Conservation (phyloP, 2,113 vertebrate species). For the Eublepharis macularius region DNA sequence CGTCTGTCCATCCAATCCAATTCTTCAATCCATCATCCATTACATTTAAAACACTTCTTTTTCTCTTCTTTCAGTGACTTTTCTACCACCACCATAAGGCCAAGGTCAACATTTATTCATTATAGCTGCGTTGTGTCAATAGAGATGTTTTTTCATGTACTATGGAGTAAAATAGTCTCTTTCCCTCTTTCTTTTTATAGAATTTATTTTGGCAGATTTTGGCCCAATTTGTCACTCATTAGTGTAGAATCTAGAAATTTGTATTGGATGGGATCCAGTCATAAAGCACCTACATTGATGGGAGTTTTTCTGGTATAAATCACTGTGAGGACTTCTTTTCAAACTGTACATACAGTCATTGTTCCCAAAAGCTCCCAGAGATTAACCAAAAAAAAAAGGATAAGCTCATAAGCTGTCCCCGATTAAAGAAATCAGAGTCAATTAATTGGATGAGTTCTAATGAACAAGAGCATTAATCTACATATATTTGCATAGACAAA, state of each 20-base stretch:
- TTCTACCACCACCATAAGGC: constrained; percentile 7
- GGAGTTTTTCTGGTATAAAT: not conserved
- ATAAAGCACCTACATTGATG: not conserved
- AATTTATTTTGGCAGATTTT: not conserved
- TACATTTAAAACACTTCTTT: constrained; percentile 45
- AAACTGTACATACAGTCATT: not conserved
- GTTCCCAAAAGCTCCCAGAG: too few species aligned
- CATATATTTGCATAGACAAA: too few species aligned
- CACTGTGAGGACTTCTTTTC: not conserved
- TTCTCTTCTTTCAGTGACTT: constrained; percentile 19
- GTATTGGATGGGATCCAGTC: not conserved
- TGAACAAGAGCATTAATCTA: too few species aligned
- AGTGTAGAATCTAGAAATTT: not conserved
- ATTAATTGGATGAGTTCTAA: too few species aligned
- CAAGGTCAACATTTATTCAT: constrained; percentile 18
- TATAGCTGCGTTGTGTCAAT: not conserved
- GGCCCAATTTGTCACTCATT: not conserved
- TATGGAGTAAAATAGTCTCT: not conserved
- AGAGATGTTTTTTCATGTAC: constrained; percentile 16
- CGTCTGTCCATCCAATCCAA: constrained; percentile 48
- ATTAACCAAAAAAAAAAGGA: too few species aligned
- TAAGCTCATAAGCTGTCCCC: too few species aligned
- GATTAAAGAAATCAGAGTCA: too few species aligned
- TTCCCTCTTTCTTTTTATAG: not conserved
- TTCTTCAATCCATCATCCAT: constrained; percentile 49